Conservation (phyloP, 2,888 invertebrate genomes). For the Parascotia fuliginaria region DNA sequence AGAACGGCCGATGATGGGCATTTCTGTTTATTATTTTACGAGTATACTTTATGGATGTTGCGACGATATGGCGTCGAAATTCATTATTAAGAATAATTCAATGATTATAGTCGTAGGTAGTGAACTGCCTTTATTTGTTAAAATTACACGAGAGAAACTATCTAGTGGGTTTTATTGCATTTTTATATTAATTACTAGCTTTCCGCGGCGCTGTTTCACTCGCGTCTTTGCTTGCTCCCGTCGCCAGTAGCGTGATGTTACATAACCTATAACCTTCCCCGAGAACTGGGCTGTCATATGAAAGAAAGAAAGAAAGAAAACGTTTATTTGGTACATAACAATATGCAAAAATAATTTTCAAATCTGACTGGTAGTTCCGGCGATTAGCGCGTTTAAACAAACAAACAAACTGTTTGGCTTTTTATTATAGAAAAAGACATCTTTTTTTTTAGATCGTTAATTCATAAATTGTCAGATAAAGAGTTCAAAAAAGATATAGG, state of each 20-base stretch:
- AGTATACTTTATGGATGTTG: constrained; percentile 41
- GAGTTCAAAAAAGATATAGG: too few relatives aligned
- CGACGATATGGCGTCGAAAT: constrained; percentile 36
- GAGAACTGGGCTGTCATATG: too few relatives aligned
- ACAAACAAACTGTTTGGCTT: not conserved
- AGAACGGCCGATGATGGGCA: constrained; percentile 43
- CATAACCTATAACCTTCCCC: too few relatives aligned
- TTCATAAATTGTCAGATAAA: not conserved
- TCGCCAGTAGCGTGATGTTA: too few relatives aligned
- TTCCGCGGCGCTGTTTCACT: too few relatives aligned
- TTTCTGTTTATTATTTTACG: constrained; percentile 45
- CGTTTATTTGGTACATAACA: too few relatives aligned
- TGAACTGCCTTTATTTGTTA: constrained; percentile 25
- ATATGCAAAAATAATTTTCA: too few relatives aligned
- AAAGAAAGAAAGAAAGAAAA: too few relatives aligned
- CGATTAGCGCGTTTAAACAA: too few relatives aligned
- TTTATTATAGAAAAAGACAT: too few relatives aligned
- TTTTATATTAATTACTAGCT: not conserved
- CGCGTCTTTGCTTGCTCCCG: too few relatives aligned
- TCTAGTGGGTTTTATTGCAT: not conserved
- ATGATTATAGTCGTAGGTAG: constrained; percentile 31
- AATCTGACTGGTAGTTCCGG: too few relatives aligned
- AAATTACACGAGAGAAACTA: not conserved
- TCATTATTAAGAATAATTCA: constrained; percentile 38
- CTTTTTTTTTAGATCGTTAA: not conserved